Evolutionary conservation across 1,140 invertebrate genomes (phyloP), one percentile per base, ranked within the genome.

Genomic region (Brachionus plicatilis): DNA sequence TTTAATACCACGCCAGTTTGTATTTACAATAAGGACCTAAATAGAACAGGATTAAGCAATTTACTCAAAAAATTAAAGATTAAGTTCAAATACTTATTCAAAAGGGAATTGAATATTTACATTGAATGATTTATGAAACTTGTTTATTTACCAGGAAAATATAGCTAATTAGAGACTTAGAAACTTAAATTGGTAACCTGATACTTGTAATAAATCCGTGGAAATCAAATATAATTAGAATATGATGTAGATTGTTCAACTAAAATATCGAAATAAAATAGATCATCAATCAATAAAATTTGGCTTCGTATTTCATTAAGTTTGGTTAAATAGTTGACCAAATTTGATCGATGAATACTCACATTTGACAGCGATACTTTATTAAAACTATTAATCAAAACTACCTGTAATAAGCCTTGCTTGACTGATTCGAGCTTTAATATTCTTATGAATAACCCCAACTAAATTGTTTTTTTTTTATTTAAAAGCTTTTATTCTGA

Each of bases 11-110:
- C n/a, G 47, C 33, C 17, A 72, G 33, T 43, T 72, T 72, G 4
- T 72, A 72, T 72, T 72, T 72, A 72, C 68, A 72, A 72, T 43
- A 72, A 72, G 68, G 66, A 68, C 66, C 66, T 68, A 68, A 33
- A 68, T 43, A 20, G 41, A 72, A 43, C 68, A 72, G 68, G 68
- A 72, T 72, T 72, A 72, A 72, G 68, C 68, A 72, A 72, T 72
- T 72, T 72, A 72, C 33, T 68, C 33, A 33, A 33, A 68, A 33
- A 33, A 33, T 68, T 68, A 41, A 72, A 72, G 53, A 72, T 72
- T 43, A 72, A 72, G 41, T 43, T 41, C 17, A 72, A 20, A 43
- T 72, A 20, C 41, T 41, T 41, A 72, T 72, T 72, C 33, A 17
- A 72, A 43, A 72, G 68, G 68, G 68, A 72, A 72, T 72, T 20